Evolutionary conservation across 2,888 invertebrate species (phyloP).

Genomic region (Mythimna loreyi): DNA sequence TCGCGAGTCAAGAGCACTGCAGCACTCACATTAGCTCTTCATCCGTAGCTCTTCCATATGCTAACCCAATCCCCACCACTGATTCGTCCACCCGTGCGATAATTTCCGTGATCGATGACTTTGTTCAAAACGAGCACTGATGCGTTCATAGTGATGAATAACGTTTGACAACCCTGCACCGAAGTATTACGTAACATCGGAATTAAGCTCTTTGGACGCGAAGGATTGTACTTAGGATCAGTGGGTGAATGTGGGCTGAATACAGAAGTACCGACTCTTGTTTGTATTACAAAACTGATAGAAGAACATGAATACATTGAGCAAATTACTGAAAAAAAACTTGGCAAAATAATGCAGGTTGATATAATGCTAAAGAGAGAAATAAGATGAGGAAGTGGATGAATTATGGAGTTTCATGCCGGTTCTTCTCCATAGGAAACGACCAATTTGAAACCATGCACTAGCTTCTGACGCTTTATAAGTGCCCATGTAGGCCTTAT

Average conservation of each 20-base stretch:
- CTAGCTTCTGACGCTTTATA: too few relatives aligned
- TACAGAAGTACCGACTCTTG: neutral
- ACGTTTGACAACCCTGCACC: slow-evolving; percentile 41
- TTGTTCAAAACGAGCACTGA: slow-evolving; percentile 62
- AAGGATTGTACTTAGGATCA: neutral
- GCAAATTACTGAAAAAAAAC: neutral
- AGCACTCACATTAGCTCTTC: slow-evolving; percentile 9
- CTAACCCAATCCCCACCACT: slow-evolving; percentile 42
- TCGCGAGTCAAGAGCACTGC: neutral
- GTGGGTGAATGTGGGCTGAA: slow-evolving; percentile 17
- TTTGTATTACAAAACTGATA: slow-evolving; percentile 20
- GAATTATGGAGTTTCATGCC: too few relatives aligned
- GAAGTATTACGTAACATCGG: slow-evolving; percentile 44
- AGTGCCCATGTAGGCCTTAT: too few relatives aligned
- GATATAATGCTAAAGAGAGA: neutral
- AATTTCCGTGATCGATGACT: slow-evolving; percentile 68
- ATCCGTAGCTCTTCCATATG: slow-evolving; percentile 20
- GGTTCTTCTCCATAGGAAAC: too few relatives aligned
- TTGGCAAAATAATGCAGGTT: neutral
- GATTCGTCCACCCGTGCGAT: slow-evolving; percentile 64
- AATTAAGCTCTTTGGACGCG: slow-evolving; percentile 18
- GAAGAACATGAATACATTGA: neutral
- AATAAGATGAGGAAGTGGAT: neutral
- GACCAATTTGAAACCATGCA: too few relatives aligned
- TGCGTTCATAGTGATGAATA: slow-evolving; percentile 58